Evolutionary conservation across 2,113 vertebrate genomes (phyloP), one percentile per base, ranked within the genome.

Genomic region (Nerophis ophidion): DNA sequence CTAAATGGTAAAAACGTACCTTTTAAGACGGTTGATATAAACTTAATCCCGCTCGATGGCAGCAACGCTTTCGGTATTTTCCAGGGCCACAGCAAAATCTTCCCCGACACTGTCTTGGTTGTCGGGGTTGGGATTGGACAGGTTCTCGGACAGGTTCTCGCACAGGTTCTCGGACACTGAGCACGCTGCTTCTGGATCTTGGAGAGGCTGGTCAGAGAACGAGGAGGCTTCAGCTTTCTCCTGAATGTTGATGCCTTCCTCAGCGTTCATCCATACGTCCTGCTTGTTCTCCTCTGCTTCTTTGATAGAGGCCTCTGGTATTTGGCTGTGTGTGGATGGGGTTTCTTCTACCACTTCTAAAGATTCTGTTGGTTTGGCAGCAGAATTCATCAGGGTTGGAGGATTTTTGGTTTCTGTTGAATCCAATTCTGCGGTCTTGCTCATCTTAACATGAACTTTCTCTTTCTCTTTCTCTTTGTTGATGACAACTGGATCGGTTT

Each of bases 241-340:
- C 46, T 63, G 63, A 48, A 13, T 48, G 13, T 44, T 17, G 4
- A 87, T 59, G 19, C 75, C 57, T 60, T 88, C 87, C 69, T 84
- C 71, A 1, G 86, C 88, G 55, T 91, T 84, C 74, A 86, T 65
- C 88, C 88, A 87, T 36, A 85, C 74, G 1, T 90, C 86, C 44
- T 84, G 77, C 7, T 89, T 81, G 8, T 83, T 82, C 33, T 81
- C 82, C 17, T 86, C 80, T 13, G 7, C 44, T 47, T 64, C 61
- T 61, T 67, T 52, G 2, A 44, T 12, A 8, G 48, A n/a, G 36
- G 50, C 33, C 7, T 62, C 53, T 46, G 33, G 14, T 65, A 63
- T 53, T 42, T 15, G 7, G 26, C 33, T 5, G 33, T 9, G 14
- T n/a, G 13, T 15, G 5, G 79, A 14, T 59, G 60, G 19, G 13